Evolutionary conservation across 2,888 invertebrate species (phyloP).

Genomic region (Hedychridium roseum): DNA sequence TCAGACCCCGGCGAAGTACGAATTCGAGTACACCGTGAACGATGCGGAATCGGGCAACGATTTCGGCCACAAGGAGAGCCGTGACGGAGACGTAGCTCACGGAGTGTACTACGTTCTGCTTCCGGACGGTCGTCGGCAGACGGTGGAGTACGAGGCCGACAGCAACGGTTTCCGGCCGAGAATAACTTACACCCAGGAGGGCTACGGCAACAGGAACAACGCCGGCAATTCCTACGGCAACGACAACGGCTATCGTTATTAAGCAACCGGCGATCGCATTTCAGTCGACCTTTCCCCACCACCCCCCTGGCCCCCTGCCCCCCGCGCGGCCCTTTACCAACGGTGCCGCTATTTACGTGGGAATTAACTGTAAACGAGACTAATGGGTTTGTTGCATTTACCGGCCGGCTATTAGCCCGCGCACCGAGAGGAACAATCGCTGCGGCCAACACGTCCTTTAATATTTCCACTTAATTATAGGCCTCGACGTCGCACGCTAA

Average conservation of each 20-base stretch:
- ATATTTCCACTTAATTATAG: no score
- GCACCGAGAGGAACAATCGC: no score
- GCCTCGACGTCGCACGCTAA: no score
- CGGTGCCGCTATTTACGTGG: no score
- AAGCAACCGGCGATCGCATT: no score
- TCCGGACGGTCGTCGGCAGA: slow-evolving; percentile 65
- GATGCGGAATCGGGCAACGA: slow-evolving; percentile 59
- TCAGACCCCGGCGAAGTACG: slow-evolving; percentile 62
- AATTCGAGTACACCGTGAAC: slow-evolving; percentile 63
- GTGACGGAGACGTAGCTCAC: slow-evolving; percentile 60
- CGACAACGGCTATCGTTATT: slow-evolving; percentile 41
- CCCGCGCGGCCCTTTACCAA: no score
- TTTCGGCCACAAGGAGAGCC: slow-evolving; percentile 62
- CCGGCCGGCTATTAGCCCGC: no score
- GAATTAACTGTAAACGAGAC: no score
- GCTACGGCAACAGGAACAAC: slow-evolving; percentile 35
- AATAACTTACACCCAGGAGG: slow-evolving; percentile 71
- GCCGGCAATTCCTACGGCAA: slow-evolving; percentile 27
- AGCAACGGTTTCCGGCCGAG: slow-evolving; percentile 74
- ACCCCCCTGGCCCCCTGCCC: no score
- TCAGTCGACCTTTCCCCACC: no score
- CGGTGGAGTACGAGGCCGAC: slow-evolving; percentile 76
- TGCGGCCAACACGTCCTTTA: no score
- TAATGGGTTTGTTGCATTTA: no score
- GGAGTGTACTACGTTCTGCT: slow-evolving; percentile 63